These are phyloP conservation scores for Danionella dracula DNA, from an alignment of 2,797 vertebrate genomes.

Conservation along the genomic window DNA sequence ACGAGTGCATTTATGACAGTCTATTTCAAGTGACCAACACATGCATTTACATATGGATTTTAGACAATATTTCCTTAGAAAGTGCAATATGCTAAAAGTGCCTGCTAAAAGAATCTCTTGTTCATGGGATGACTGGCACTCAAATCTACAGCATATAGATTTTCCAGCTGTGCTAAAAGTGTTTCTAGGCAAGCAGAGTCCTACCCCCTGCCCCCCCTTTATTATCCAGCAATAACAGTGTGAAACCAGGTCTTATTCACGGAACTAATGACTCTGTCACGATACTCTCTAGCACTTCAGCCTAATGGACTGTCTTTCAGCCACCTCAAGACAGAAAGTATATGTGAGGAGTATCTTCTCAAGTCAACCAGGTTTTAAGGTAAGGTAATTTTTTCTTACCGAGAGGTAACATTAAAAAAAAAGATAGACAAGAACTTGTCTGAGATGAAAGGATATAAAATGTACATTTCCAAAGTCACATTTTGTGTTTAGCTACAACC, in stretches of 20 bases:
- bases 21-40: background rate
- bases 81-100: constrained; percentile 16
- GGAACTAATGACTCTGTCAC: constrained; percentile 49
- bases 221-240: constrained; percentile 49
- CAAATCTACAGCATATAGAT: constrained; percentile 18
- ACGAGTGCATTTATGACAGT: constrained; percentile 15
- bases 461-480: too few species aligned
- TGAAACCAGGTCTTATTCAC: constrained; percentile 47
- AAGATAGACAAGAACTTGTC: too few species aligned
- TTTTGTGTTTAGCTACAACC: too few species aligned
- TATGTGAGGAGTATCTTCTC: constrained; percentile 49
- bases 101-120: background rate
- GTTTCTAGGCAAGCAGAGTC: constrained; percentile 36
- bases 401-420: too few species aligned
- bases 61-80: background rate
- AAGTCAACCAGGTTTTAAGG: constrained; percentile 39
- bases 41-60: constrained; percentile 31
- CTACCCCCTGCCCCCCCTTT: too few species aligned
- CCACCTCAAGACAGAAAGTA: constrained; percentile 39
- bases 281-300: constrained; percentile 41
- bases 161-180: constrained; percentile 21
- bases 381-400: too few species aligned
- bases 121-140: constrained; percentile 13
- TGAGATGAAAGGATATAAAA: too few species aligned
- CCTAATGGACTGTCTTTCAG: constrained; percentile 50